phyloP scores from a whole-genome alignment of 2,797 vertebrate species.

The Alca torda region DNA sequence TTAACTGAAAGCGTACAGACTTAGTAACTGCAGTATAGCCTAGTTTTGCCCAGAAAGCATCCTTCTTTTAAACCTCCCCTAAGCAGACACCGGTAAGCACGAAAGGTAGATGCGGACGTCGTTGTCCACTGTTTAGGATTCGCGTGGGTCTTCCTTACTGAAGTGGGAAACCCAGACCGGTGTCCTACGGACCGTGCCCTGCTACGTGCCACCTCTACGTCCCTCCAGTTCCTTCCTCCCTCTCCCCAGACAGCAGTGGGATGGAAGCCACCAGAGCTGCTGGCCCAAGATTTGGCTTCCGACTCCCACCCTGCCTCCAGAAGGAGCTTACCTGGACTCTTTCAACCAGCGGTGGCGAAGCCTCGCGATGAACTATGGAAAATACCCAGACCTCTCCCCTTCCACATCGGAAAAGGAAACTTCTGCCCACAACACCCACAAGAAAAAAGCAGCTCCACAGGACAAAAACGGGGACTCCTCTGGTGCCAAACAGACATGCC shows the following conservation, averaged over 20 bases:
- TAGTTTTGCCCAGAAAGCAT: not conserved
- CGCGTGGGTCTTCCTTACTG: not conserved
- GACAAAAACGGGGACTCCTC: not conserved
- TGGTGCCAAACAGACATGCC: not conserved
- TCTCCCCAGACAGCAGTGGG: not conserved
- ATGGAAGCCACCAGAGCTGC: not conserved
- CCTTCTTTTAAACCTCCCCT: not conserved
- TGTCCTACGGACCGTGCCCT: rapidly evolving
- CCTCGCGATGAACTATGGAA: not conserved
- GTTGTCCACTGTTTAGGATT: not conserved
- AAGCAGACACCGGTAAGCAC: rapidly evolving
- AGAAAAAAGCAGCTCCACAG: constrained; percentile 10
- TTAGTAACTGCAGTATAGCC: not conserved
- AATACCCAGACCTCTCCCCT: not conserved
- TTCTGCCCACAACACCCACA: not conserved
- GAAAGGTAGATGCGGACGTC: not conserved
- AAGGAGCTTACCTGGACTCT: not conserved
- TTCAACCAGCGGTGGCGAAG: rapidly evolving
- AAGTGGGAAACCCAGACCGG: rapidly evolving
- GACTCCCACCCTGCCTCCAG: not conserved
- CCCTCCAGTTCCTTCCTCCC: not conserved
- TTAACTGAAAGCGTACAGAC: not conserved
- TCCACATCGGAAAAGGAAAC: not conserved
- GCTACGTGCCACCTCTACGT: not conserved
- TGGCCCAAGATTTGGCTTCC: not conserved